These are phyloP conservation scores for Maniola hyperantus DNA, from an alignment of 2,888 invertebrate species.

Conservation along the genomic window DNA sequence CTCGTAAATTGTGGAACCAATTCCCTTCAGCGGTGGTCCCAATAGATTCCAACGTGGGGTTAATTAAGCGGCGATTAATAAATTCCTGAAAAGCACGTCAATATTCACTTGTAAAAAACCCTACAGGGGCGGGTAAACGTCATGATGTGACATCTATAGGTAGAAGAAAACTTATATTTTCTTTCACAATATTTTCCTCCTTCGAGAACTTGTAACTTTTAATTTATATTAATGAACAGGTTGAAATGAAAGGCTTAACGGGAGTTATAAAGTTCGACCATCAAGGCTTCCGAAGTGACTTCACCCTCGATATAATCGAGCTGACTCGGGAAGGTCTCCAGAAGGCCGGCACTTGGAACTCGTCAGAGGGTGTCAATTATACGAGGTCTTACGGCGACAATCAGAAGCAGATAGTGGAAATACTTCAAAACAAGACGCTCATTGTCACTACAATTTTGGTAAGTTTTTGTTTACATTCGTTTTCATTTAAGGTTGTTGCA, in stretches of 20 bases:
- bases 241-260: slow-evolving; percentile 96
- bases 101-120: no score
- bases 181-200: not conserved
- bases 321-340: slow-evolving; percentile 91
- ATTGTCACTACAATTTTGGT: slow-evolving; percentile 96
- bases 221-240: slow-evolving; percentile 77
- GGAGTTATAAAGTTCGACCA: slow-evolving; percentile 97
- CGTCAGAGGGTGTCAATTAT: slow-evolving; percentile 93
- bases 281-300: slow-evolving; percentile 95
- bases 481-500: not conserved
- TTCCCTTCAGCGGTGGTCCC: no score
- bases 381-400: slow-evolving; percentile 93
- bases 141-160: no score
- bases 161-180: no score
- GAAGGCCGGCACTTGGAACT: slow-evolving; percentile 95
- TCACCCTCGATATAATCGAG: slow-evolving; percentile 95
- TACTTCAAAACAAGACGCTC: slow-evolving; percentile 95
- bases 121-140: no score
- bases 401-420: slow-evolving; percentile 93
- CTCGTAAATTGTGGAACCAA: no score
- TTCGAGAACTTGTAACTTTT: not conserved
- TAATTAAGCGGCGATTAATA: no score
- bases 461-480: slow-evolving; percentile 54
- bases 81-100: no score
- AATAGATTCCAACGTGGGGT: no score